Percentiles rank a stretch among this genome's conserved stretches.
phyloP scores from a whole-genome alignment of 2,113 vertebrate genomes.

The Sander lucioperca region DNA sequence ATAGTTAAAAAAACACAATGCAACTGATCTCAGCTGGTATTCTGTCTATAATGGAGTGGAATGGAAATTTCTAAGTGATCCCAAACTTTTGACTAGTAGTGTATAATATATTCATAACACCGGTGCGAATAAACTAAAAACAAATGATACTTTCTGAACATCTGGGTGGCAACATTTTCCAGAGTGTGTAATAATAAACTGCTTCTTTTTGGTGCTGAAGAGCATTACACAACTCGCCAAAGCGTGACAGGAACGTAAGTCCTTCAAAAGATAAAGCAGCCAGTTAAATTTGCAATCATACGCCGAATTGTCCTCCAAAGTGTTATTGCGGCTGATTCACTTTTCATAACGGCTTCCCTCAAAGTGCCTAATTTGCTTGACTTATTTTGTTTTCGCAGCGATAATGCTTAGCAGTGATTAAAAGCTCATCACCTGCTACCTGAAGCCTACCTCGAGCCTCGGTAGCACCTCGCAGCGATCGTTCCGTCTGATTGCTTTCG shows the following conservation, averaged over 20 bases:
- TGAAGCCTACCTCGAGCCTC: constrained; percentile 24
- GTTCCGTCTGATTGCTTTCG: constrained; percentile 37
- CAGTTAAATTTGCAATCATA: constrained; percentile 67
- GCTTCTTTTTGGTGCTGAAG: background rate
- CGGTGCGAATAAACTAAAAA: background rate
- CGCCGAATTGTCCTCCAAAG: constrained; percentile 60
- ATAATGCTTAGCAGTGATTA: constrained; percentile 56
- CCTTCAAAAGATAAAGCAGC: constrained; percentile 64
- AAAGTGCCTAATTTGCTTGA: constrained; percentile 59
- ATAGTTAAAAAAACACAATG: too few species aligned
- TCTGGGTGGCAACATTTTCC: constrained; percentile 11
- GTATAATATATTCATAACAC: background rate
- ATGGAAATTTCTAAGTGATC: too few species aligned
- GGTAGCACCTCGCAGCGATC: background rate
- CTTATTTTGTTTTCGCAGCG: constrained; percentile 64
- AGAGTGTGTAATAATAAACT: constrained; percentile 41
- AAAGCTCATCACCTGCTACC: constrained; percentile 54
- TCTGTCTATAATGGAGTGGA: too few species aligned
- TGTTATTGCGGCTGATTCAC: constrained; percentile 50
- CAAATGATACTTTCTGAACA: constrained; percentile 2
- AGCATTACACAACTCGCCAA: constrained; percentile 38
- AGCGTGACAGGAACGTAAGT: constrained; percentile 55
- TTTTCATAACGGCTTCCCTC: constrained; percentile 61
- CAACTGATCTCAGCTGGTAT: too few species aligned
- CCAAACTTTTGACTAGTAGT: too few species aligned